A percentile compares a stretch with the other conserved stretches of the same genome.
Evolutionary conservation across 37 sponge, comb jelly and placozoan species (phyloP).

Genomic region (Amphimedon queenslandica): DNA sequence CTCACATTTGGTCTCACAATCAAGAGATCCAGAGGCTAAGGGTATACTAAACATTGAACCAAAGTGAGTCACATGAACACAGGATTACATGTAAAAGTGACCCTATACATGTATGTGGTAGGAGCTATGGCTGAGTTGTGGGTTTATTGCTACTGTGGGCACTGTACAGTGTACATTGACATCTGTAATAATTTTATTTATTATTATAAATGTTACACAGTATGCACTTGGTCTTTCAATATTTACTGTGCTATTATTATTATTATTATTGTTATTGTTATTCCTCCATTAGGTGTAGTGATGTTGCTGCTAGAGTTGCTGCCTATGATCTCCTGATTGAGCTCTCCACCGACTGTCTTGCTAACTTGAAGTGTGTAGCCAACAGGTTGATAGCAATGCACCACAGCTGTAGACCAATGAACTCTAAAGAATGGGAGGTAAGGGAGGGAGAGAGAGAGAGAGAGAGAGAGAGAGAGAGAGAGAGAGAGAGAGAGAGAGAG

Average conservation of each 20-base stretch:
- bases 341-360: constrained; percentile 63
- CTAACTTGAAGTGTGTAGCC: constrained; percentile 63
- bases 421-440: constrained; percentile 85
- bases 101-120: too few relatives aligned
- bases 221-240: too few relatives aligned
- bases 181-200: too few relatives aligned
- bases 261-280: too few relatives aligned
- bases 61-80: constrained; percentile 1
- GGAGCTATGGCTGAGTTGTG: too few relatives aligned
- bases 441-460: background rate
- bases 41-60: constrained; percentile 44
- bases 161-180: too few relatives aligned
- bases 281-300: constrained; percentile 35
- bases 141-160: too few relatives aligned
- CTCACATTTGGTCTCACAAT: constrained; percentile 52
- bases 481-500: too few relatives aligned
- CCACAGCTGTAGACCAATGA: constrained; percentile 42
- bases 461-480: too few relatives aligned
- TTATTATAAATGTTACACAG: too few relatives aligned
- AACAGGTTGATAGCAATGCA: constrained; percentile 58
- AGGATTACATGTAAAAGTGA: too few relatives aligned
- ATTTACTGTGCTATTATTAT: too few relatives aligned
- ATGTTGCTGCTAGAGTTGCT: constrained; percentile 50
- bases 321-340: constrained; percentile 85
- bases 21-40: background rate